Conservation (phyloP, 1,140 invertebrate genomes). For the Aleiodes sp. region DNA sequence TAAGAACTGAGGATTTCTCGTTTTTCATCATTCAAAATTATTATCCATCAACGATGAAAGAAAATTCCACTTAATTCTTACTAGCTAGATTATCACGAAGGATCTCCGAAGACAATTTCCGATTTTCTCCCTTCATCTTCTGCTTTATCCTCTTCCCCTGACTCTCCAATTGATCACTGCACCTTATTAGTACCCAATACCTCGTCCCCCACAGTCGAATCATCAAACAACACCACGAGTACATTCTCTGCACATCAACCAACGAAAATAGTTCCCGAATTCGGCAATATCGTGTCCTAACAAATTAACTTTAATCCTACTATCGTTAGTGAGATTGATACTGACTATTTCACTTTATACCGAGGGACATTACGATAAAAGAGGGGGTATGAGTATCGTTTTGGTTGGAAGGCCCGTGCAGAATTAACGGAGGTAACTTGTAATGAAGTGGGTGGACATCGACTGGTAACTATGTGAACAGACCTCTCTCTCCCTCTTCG, state of each 20-base stretch:
- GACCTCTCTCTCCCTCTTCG: not conserved
- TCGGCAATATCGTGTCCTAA: constrained; percentile 39
- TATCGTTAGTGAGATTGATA: constrained; percentile 45
- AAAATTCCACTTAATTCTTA: no score
- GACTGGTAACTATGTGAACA: constrained; percentile 15
- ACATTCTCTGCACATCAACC: no score
- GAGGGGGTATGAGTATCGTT: not conserved
- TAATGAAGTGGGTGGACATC: constrained; percentile 40
- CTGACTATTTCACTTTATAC: constrained; percentile 38
- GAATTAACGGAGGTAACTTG: constrained; percentile 25
- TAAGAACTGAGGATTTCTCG: no score
- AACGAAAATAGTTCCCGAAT: constrained; percentile 39
- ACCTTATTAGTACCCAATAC: not conserved
- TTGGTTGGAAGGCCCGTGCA: not conserved
- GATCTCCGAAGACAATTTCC: no score
- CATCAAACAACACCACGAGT: constrained; percentile 15
- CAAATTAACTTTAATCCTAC: constrained; percentile 43
- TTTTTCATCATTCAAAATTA: no score
- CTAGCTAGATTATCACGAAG: no score
- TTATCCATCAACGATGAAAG: no score
- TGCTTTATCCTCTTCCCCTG: not conserved
- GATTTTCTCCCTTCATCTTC: no score
- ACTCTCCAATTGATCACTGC: not conserved
- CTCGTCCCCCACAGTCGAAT: constrained; percentile 3
- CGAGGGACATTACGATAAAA: constrained; percentile 3